Evolutionary conservation across 2,888 invertebrate species (phyloP).

Genomic region (Polyommatus iphigenia): DNA sequence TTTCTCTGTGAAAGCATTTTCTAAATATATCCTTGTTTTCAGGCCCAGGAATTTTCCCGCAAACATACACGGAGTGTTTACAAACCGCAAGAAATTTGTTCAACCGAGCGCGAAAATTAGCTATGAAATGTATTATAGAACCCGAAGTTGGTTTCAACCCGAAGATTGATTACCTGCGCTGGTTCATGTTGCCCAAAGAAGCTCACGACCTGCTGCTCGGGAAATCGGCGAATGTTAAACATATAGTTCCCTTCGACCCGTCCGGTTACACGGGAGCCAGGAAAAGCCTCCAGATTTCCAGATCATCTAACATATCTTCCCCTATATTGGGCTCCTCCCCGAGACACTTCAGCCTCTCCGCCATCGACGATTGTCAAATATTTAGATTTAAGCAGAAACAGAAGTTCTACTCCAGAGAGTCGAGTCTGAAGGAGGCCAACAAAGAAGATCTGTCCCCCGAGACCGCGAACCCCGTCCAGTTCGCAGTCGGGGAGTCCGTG

Average conservation of each 20-base stretch:
- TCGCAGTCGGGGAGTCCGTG: slow-evolving; percentile 85
- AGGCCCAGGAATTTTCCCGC: slow-evolving; percentile 86
- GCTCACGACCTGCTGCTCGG: slow-evolving; percentile 88
- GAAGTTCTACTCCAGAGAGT: slow-evolving; percentile 68
- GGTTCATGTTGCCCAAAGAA: slow-evolving; percentile 95
- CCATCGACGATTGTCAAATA: slow-evolving; percentile 81
- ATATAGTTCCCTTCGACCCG: slow-evolving; percentile 88
- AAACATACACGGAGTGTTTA: slow-evolving; percentile 87
- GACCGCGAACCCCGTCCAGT: slow-evolving; percentile 77
- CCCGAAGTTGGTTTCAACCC: slow-evolving; percentile 86
- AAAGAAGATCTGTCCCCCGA: slow-evolving; percentile 55
- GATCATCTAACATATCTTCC: slow-evolving; percentile 67
- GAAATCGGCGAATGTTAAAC: slow-evolving; percentile 87
- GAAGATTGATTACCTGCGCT: slow-evolving; percentile 85
- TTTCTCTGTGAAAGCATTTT: neutral
- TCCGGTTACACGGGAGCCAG: slow-evolving; percentile 78
- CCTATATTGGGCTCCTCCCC: slow-evolving; percentile 79
- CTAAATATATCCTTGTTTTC: slow-evolving; percentile 41
- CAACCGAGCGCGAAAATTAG: slow-evolving; percentile 87
- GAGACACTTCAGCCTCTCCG: slow-evolving; percentile 85
- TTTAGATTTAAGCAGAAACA: slow-evolving; percentile 71
- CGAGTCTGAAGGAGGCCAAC: slow-evolving; percentile 67
- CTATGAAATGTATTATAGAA: slow-evolving; percentile 87
- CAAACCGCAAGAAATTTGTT: slow-evolving; percentile 89
- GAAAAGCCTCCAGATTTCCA: slow-evolving; percentile 62